These are phyloP conservation scores for Oryctes rhinoceros DNA, from an alignment of 1,140 invertebrate species.

Conservation along the genomic window DNA sequence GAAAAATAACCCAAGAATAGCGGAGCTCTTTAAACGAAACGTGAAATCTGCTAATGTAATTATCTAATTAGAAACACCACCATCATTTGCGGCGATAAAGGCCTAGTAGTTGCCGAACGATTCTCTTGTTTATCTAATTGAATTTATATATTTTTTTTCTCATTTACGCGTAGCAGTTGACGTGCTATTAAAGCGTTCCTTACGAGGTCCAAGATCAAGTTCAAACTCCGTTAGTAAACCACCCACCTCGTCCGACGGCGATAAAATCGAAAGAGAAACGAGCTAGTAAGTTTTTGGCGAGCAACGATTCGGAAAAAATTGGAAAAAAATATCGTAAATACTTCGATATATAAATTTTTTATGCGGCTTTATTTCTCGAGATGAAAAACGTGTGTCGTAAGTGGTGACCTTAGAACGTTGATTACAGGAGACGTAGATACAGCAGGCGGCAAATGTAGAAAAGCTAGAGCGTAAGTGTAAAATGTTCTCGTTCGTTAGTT, in stretches of 20 bases:
- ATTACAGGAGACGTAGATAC: too few species aligned
- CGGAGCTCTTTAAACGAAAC: too few species aligned
- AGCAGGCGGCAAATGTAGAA: too few species aligned
- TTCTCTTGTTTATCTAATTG: not conserved
- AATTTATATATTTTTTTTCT: not conserved
- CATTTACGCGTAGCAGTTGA: not conserved
- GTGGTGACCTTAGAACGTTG: too few species aligned
- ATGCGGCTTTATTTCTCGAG: too few species aligned
- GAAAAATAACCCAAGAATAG: too few species aligned
- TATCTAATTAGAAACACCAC: too few species aligned
- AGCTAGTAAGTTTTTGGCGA: not conserved
- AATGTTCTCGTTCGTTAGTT: too few species aligned
- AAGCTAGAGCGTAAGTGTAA: too few species aligned
- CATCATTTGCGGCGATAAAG: not conserved
- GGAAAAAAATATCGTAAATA: not conserved
- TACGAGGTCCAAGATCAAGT: conserved; percentile 7
- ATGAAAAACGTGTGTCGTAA: too few species aligned
- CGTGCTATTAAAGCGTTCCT: not conserved
- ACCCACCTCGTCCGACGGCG: not conserved
- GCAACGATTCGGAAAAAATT: not conserved
- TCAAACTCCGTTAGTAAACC: not conserved
- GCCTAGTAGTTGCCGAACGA: not conserved
- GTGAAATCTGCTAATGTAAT: too few species aligned
- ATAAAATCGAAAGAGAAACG: not conserved
- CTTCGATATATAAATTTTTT: too few species aligned